Base-by-base conservation (phyloP, 2,113 vertebrate genomes). In the Bombycilla garrulus region DNA sequence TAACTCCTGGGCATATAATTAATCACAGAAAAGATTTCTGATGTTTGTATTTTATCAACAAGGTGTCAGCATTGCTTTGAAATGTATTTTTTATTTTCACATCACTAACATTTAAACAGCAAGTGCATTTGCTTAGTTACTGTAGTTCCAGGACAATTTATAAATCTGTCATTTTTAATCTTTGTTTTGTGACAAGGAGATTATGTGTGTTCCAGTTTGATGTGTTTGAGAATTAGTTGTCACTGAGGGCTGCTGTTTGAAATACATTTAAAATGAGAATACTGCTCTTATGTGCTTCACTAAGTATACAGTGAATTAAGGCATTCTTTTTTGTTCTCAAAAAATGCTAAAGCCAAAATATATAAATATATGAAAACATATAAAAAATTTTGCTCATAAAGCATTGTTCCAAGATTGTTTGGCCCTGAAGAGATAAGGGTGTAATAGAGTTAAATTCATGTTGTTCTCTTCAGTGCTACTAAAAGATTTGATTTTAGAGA, bases 151-250 rank as follows among this genome's bases (percentile, higher is more conserved):
- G 74, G 60, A 47, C 70, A 93, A 33, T 71, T 88, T 94, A 86
- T 71, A 81, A 65, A 61, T 92, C 69, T 95, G 66, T 71, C 48
- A 78, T 23, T 89, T 93, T 95, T 78, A 87, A 86, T 90, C 70
- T 87, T 82, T 61, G 31, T 95, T 94, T 94, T 93, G 42, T 87
- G 89, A 86, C 82, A 94, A 92, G 89, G 36, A 86, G 47, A 67
- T 93, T 91, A 71, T 58, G 19, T 44, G 64, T 85, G 50, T 91
- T 92, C 36, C 57, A 14, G 79, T 96, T 88, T 80, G 61, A 91
- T 79, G 21, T 88, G 42, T 96, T 92, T 91, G 81, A 95, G 61
- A 93, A 70, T 60, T 83, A 92, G 33, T 83, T 95, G 82, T 78
- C 87, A 88, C 40, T 62, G 80, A 65, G 92, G 54, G 45, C 25